phyloP scores from a whole-genome alignment of 2,888 invertebrate genomes.

The Furcula furcula region DNA sequence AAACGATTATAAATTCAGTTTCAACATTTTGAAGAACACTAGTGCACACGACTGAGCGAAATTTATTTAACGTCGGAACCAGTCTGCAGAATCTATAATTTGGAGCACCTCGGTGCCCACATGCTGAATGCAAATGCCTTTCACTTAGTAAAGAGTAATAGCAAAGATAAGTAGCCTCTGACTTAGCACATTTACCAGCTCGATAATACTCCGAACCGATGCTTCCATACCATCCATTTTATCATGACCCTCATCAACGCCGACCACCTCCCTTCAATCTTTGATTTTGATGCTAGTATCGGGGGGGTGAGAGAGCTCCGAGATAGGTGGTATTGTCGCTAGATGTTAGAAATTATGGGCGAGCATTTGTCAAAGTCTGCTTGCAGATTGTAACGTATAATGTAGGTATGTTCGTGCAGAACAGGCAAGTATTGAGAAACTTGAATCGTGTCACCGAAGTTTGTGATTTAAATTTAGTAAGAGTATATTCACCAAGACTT shows the following conservation, averaged over 20 bases:
- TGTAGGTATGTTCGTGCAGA: slow-evolving; percentile 26
- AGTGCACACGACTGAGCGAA: slow-evolving; percentile 10
- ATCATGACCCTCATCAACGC: slow-evolving; percentile 30
- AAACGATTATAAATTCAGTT: slow-evolving; percentile 29
- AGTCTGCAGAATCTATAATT: slow-evolving; percentile 20
- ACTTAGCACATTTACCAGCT: slow-evolving; percentile 64
- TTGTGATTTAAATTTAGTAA: slow-evolving; percentile 2
- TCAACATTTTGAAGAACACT: slow-evolving; percentile 19
- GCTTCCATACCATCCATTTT: slow-evolving; percentile 42
- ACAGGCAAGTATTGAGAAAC: slow-evolving; percentile 1
- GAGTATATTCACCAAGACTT: no score
- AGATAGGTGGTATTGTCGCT: slow-evolving; percentile 30
- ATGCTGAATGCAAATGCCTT: slow-evolving; percentile 54
- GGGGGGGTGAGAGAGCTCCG: slow-evolving; percentile 33
- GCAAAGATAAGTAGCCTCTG: slow-evolving; percentile 64
- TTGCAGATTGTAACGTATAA: slow-evolving; percentile 43
- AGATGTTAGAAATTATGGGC: slow-evolving; percentile 59
- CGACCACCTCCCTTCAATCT: slow-evolving; percentile 12
- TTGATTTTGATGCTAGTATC: slow-evolving; percentile 8
- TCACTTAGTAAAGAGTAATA: slow-evolving; percentile 64
- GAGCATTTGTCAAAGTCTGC: slow-evolving; percentile 69
- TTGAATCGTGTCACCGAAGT: slow-evolving; percentile 5
- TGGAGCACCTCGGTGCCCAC: slow-evolving; percentile 20
- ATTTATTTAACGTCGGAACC: slow-evolving; percentile 23
- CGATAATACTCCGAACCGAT: slow-evolving; percentile 59